A percentile compares a stretch with the other conserved stretches of the same genome.
phyloP scores from a whole-genome alignment of 2,888 invertebrate species.

The Platycheirus rosarum region DNA sequence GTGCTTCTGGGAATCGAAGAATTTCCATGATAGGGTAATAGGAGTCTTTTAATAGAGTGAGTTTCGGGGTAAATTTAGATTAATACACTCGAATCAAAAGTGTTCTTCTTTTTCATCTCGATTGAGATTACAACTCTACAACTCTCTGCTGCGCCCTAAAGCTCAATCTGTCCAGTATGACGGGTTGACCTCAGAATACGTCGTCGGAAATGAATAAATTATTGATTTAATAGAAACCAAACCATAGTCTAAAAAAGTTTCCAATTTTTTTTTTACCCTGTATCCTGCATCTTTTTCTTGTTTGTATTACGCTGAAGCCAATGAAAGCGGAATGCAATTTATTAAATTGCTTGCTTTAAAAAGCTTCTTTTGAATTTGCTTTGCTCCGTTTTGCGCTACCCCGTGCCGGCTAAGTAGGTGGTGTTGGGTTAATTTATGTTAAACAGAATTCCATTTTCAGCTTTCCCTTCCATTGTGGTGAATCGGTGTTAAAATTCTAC shows the following conservation, averaged over 20 bases:
- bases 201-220: no score
- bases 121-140: no score
- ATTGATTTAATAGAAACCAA: no score
- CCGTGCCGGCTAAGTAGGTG: not conserved
- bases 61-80: no score
- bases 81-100: no score
- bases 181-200: no score
- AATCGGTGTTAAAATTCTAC: slow-evolving; percentile 50
- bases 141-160: no score
- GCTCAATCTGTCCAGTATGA: no score
- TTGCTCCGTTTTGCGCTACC: not conserved
- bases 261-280: slow-evolving; percentile 1
- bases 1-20: no score
- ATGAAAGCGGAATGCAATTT: slow-evolving; percentile 64
- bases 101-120: no score
- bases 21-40: no score
- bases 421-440: slow-evolving; percentile 60
- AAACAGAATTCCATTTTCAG: slow-evolving; percentile 54
- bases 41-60: no score
- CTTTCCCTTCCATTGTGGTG: slow-evolving; percentile 41
- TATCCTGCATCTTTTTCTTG: slow-evolving; percentile 8
- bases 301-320: slow-evolving; percentile 38
- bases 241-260: not conserved
- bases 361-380: slow-evolving; percentile 37
- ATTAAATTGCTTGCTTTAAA: slow-evolving; percentile 28